Evolutionary conservation across 2,888 invertebrate species (phyloP), one percentile per base, ranked within the genome.

Genomic region (Hypercompe scribonia): DNA sequence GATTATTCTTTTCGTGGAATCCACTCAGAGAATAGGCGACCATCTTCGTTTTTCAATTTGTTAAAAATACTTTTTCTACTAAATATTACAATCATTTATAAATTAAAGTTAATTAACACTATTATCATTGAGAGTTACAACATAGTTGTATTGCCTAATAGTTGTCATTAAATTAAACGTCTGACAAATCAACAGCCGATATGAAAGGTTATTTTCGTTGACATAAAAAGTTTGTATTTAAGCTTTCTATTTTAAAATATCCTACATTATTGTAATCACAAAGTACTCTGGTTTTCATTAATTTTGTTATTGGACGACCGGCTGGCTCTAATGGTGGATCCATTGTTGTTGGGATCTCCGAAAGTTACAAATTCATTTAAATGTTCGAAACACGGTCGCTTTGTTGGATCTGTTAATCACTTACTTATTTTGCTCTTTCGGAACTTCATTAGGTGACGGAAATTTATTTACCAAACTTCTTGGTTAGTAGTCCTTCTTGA

Each of bases 351-450:
- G 78, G 81, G 84, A 86, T 87, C 84, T 81, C 83, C 78, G 83
- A 91, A 92, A 92, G 91, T 93, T 92, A 81, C 86, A 91, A 92
- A 92, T 92, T 90, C 90, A 91, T 92, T 92, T 90, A 90, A 86
- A 92, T 89, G 89, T 90, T 91, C 84, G 85, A 86, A 90, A 89
- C 86, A 87, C 81, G 85, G 85, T 85, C 80, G 77, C 84, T 83
- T 85, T 84, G 86, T 86, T 82, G 85, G 81, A 85, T 81, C 85
- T 84, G 86, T 84, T 89, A 90, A 90, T 88, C 87, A 91, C 86
- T 91, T 89, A 89, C 88, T 90, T 90, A 90, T 90, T 90, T 89
- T 82, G 81, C 81, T 84, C 83, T 81, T 89, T 90, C 86, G 75
- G 76, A 88, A 86, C 81, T 88, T 89, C 84, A 79, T 77, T 71